Evolutionary conservation across 2,113 vertebrate species (phyloP), one percentile per base, ranked within the genome.

Genomic region (Coreoperca whiteheadi): DNA sequence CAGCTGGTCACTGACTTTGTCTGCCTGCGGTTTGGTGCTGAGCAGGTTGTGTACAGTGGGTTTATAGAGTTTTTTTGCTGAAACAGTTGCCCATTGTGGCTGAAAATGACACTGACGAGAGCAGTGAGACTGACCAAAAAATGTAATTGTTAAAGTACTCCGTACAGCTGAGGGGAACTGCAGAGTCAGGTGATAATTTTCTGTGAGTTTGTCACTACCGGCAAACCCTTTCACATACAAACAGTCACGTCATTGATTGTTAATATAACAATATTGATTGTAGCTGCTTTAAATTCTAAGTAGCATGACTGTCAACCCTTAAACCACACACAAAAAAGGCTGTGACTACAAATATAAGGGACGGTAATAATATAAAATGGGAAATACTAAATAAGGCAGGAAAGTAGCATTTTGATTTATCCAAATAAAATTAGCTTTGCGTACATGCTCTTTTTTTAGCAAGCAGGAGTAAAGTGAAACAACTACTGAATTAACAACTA

Each of bases 401-500:
- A 28, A 57, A 28, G 12, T 14, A 28, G 56, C 12, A 57, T 53
- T 61, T 25, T 20, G 7, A 61, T 32, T 8, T 61, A 61, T 7
- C 9, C 6, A 59, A 65, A 43, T 43, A 43, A 30, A 32, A 34
- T 4, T 34, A 23, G 11, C 48, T 28, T 64, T 39, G 48, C 16
- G 0, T 21, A 9, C 8, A 1, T 48, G 6, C 28, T 59, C 21
- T 25, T 68, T 34, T 67, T 54, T 10, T 9, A 64, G 50, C 37
- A 71, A 82, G 41, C 5, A 39, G n/a, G 34, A 53, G 18, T 41
- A n/a, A 59, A 46, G 51, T 59, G 9, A 32, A 66, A 60, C 6
- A 23, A 56, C 50, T 32, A 8, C 39, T 50, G 20, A 84, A 63
- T 57, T 32, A 84, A 60, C 51, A 77, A 32, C 54, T n/a, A 51